Evolutionary conservation across 2,888 invertebrate genomes (phyloP), one percentile per base, ranked within the genome.

Genomic region (Pyrgus malvae): DNA sequence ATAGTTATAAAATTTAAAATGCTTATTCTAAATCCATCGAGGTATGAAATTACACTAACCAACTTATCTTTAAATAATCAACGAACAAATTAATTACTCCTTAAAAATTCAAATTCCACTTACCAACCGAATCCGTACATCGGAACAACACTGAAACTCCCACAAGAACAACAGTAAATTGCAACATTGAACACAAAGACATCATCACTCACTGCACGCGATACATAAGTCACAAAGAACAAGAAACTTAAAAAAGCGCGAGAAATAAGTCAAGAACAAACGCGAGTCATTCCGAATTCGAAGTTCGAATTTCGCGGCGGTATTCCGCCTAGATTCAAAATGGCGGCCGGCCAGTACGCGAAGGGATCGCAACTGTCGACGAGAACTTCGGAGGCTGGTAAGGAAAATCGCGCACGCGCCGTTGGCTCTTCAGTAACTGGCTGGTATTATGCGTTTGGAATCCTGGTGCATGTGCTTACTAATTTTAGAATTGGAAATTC

Each of bases 71-170:
- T n/a, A n/a, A n/a, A n/a, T n/a, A n/a, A n/a, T n/a, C n/a, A n/a
- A n/a, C n/a, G 6, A 6, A 23, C 23, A 23, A 23, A 35, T 16
- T 16, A 11, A 7, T 16, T 8, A 35, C 12, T 8, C 8, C 1
- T 1, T 0, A 16, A 3, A 35, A 35, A 37, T n/a, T 37, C 29
- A 40, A 55, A 45, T 45, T 50, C 11, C 70, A 81, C 88, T 87
- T 69, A 88, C 88, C 87, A 54, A 87, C 77, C 33, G 87, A 87
- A 72, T 84, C 85, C 76, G 87, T 86, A 67, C 78, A 79, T 58
- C 75, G 76, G 64, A 84, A 80, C 68, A 87, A 76, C 83, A 87
- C 85, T 81, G 85, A 76, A 80, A 87, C 73, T 85, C 84, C 86
- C 68, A 83, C 72, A 72, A 84, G 69, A 64, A 82, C 62, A 50